phyloP scores from a whole-genome alignment of 2,797 vertebrate species.

The Phoebastria nigripes region DNA sequence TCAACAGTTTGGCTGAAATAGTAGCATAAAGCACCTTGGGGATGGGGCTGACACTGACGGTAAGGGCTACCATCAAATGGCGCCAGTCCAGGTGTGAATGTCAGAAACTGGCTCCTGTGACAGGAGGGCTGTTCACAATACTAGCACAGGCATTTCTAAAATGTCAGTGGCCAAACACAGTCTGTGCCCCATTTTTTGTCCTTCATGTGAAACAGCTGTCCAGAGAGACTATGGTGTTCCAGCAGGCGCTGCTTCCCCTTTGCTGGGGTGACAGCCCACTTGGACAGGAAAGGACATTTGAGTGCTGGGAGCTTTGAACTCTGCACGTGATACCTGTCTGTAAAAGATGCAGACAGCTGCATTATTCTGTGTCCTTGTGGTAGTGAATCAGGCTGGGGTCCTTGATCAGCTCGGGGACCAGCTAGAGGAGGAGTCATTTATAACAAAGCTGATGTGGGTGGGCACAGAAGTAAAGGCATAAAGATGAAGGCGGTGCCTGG shows the following conservation, averaged over 20 bases:
- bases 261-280: not conserved
- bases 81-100: not conserved
- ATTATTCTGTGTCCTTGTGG: not conserved
- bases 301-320: not conserved
- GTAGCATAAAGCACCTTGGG: not conserved
- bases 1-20: not conserved
- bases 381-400: not conserved
- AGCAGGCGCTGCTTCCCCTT: not conserved
- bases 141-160: not conserved
- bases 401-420: not conserved
- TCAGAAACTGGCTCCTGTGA: not conserved
- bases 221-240: not conserved
- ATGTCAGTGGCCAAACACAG: not conserved
- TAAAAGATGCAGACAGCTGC: not conserved
- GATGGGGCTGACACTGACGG: not conserved
- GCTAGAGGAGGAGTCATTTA: not conserved
- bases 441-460: not conserved
- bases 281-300: not conserved
- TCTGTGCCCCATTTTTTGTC: not conserved
- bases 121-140: not conserved
- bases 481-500: not conserved
- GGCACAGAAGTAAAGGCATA: not conserved
- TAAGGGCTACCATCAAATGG: not conserved
- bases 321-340: not conserved
- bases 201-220: not conserved